A percentile compares a stretch with the other conserved stretches of the same genome.
These are phyloP conservation scores for Nerophis ophidion DNA, from an alignment of 2,113 vertebrate species.

Conservation along the genomic window DNA sequence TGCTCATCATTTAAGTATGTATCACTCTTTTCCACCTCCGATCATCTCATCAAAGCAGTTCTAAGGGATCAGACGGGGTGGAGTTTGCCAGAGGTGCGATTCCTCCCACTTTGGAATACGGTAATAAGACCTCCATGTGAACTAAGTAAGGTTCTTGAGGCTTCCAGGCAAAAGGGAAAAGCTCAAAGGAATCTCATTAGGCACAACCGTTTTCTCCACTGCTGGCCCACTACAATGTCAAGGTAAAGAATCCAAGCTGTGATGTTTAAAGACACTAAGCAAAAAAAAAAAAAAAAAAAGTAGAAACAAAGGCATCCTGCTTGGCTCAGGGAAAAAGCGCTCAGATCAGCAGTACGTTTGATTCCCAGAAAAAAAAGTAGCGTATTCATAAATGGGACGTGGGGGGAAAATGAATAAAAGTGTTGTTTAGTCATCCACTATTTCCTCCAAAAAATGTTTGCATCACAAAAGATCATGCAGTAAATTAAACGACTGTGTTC, in stretches of 20 bases:
- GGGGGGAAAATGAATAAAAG: no score
- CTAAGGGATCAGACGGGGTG: constrained; percentile 65
- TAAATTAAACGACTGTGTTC: no score
- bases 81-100: constrained; percentile 67
- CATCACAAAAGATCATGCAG: no score
- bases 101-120: constrained; percentile 53
- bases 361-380: not conserved
- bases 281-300: constrained; percentile 23
- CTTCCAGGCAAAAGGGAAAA: constrained; percentile 40
- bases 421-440: no score
- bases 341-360: not conserved
- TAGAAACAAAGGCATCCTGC: constrained; percentile 34
- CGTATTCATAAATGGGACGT: not conserved
- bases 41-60: constrained; percentile 54
- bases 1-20: constrained; percentile 33
- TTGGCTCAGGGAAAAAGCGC: constrained; percentile 1
- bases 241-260: constrained; percentile 47
- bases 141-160: constrained; percentile 48
- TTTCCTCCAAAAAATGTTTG: no score
- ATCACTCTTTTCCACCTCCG: constrained; percentile 39
- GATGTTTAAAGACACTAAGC: constrained; percentile 47
- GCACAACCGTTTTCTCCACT: constrained; percentile 49
- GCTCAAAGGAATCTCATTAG: constrained; percentile 68
- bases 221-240: constrained; percentile 45
- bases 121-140: constrained; percentile 70